Percentiles rank a stretch among this genome's conserved stretches.
These are phyloP conservation scores for Bergia puertoricense DNA, from an alignment of 92 coral and sea anemone species.

Conservation along the genomic window DNA sequence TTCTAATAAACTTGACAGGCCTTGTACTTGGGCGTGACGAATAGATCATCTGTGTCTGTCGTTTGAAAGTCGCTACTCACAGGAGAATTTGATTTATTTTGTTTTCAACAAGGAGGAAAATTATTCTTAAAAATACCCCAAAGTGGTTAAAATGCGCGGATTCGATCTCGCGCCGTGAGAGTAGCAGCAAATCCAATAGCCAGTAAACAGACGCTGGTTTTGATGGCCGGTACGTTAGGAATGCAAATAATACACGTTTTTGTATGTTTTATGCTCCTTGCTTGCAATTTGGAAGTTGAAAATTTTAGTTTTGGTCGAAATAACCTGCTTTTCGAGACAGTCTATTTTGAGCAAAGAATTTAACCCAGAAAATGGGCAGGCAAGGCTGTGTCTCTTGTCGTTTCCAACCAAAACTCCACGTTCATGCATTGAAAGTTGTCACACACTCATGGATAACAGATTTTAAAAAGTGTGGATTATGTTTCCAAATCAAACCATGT, in stretches of 20 bases:
- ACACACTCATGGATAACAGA: neutral
- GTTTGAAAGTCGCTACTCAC: neutral
- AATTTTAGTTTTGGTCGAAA: neutral
- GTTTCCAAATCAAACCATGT: neutral
- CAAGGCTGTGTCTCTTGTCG: neutral
- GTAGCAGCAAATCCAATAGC: neutral
- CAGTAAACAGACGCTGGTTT: slow-evolving; percentile 18
- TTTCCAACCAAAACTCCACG: neutral
- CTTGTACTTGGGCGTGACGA: slow-evolving; percentile 44
- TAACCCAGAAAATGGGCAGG: neutral
- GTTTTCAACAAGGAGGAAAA: slow-evolving; percentile 17
- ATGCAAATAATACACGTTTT: slow-evolving; percentile 22
- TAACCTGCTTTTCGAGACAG: neutral
- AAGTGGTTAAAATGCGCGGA: slow-evolving; percentile 10
- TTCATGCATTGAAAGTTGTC: neutral
- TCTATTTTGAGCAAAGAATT: neutral
- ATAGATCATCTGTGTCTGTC: slow-evolving; percentile 14
- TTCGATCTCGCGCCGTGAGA: neutral
- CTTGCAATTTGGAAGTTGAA: neutral
- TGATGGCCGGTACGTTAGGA: slow-evolving; percentile 29
- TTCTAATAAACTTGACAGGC: slow-evolving; percentile 5
- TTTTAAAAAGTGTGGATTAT: neutral
- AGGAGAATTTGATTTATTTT: neutral
- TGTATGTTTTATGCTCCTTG: neutral
- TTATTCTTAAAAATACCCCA: neutral